Evolutionary conservation across 2,888 invertebrate genomes (phyloP), one percentile per base, ranked within the genome.

Genomic region (Lordiphosa andalusiaca): DNA sequence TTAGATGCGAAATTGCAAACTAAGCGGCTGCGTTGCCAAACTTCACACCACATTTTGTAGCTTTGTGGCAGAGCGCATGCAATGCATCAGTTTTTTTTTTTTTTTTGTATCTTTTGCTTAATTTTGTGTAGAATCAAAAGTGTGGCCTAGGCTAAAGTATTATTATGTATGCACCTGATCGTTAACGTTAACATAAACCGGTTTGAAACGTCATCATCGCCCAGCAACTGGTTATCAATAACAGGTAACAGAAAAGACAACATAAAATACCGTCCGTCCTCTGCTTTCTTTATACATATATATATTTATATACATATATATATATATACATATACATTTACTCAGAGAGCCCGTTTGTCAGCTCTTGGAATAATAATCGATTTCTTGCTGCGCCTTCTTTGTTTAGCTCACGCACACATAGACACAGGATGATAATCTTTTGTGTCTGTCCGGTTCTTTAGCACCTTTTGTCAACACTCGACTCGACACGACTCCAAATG

Each of bases 361-460:
- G 48, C 71, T 66, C 54, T 73, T 69, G 64, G 62, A 59, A 77
- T 68, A 80, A 83, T 76, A 83, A 77, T 77, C 77, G 84, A 83
- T 77, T 81, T 83, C 60, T 55, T 59, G 59, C 42, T 67, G 62
- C 51, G 53, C 67, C 53, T 65, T 67, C 65, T 66, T 55, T 62
- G 65, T 52, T 55, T 33, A 39, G 16, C 52, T 48, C 60, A 59
- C 44, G 6, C 44, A 60, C 42, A 50, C 49, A 42, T 13, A 23
- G 2, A 25, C 38, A 46, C 30, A 39, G 69, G 56, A 60, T 69
- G 67, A 67, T 82, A 74, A 82, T 83, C 76, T 78, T 71, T 69
- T 78, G 60, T 54, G 49, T 36, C 62, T 51, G 63, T 63, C 67
- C 71, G 71, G 67, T 76, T 73, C 68, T 77, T 78, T 80, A 65